Evolutionary conservation across 2,113 vertebrate species (phyloP).

Genomic region (Brachyhypopomus occidentalis): DNA sequence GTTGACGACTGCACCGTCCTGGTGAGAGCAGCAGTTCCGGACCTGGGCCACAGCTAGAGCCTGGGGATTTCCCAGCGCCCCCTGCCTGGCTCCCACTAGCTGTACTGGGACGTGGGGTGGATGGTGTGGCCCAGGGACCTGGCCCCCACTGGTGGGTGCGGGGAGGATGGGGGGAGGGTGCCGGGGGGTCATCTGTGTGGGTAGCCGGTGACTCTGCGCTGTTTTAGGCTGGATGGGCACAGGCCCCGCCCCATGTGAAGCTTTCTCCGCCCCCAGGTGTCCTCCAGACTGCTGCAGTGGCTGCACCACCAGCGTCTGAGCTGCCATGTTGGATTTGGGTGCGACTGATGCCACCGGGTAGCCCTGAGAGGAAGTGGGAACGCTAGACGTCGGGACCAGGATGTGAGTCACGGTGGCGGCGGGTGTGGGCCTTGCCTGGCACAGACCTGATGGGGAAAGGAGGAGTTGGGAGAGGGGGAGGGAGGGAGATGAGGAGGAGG

Average conservation of each 20-base stretch:
- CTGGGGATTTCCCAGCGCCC: conserved; percentile 82
- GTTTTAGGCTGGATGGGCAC: conserved; percentile 91
- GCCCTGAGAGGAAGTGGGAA: conserved; percentile 71
- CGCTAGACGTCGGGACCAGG: conserved; percentile 75
- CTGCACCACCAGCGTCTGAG: conserved; percentile 95
- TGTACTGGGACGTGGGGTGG: conserved; percentile 91
- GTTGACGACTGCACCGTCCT: conserved; percentile 51
- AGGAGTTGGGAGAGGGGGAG: conserved; percentile 86
- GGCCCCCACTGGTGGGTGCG: conserved; percentile 76
- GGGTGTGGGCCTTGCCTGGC: conserved; percentile 68
- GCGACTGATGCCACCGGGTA: conserved; percentile 85
- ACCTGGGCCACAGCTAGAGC: conserved; percentile 86
- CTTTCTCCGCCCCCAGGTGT: conserved; percentile 65
- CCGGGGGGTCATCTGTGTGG: conserved; percentile 73
- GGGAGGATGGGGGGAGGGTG: conserved; percentile 77
- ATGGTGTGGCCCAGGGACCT: conserved; percentile 58
- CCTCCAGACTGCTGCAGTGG: conserved; percentile 82
- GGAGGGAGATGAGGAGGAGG: conserved; percentile 76
- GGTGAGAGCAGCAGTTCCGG: conserved; percentile 63
- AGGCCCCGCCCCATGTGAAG: conserved; percentile 68
- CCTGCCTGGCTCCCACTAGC: conserved; percentile 90
- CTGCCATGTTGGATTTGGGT: conserved; percentile 73
- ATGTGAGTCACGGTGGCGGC: conserved; percentile 73
- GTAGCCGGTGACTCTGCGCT: conserved; percentile 70
- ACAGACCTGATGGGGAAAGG: conserved; percentile 84